Evolutionary conservation across 2,888 invertebrate genomes (phyloP), one percentile per base, ranked within the genome.

Genomic region (Dynastes tityus): DNA sequence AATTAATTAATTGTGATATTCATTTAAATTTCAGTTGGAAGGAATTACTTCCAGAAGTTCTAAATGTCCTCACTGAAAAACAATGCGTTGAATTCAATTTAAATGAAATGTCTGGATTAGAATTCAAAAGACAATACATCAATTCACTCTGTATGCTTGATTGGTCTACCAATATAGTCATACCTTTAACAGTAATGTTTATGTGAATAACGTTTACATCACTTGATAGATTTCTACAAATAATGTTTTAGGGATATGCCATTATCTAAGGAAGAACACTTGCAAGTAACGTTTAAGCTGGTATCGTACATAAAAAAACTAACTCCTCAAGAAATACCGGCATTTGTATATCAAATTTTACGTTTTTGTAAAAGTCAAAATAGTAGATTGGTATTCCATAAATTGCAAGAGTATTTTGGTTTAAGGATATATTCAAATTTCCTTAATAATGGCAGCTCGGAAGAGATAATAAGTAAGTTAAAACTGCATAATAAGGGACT

Each of bases 121-220:
- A 94, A 81, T 94, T 91, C 83, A 93, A 92, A 85, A 89, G 90
- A 13, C 90, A 91, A 82, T 90, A 93, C 65, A 88, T 94, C 1
- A 90, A 90, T 81, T 89, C 91, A 0, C 88, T 95, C 16, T 93
- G 93, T 82, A 91, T 91, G 85, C 89, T 90, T 77, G 86, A 89
- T 9, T 94, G 94, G 93, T 89, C 90, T 8, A 89, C 91, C 32
- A 87, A 88, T 70, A 92, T 92, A 83, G 86, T 93, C 76, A 92
- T 92, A n/a, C 90, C 92, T 32, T 87, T 94, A 1, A 90, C 92
- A 75, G 90, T 92, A 82, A 93, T 94, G 93, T 94, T 94, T 85
- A 91, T 90, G 94, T 94, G 86, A 87, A 87, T 85, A 78, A 29
- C 13, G 32, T 58, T 32, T 76, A 51, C 11, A 1, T 45, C 11